Evolutionary conservation across 2,113 vertebrate genomes (phyloP).

Genomic region (Pogonocichla stellata): DNA sequence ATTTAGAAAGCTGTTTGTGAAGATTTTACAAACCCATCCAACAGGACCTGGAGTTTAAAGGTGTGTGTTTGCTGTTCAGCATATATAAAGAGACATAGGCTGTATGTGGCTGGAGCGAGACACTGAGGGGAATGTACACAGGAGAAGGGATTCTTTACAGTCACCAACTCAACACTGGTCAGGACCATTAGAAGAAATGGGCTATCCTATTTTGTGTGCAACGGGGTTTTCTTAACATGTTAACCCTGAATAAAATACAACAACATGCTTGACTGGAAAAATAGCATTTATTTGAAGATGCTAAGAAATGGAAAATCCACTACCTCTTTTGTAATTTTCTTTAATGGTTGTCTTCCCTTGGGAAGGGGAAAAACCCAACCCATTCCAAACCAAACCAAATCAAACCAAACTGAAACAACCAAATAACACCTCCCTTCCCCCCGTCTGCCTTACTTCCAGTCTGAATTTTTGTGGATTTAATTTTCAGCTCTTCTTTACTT

Average conservation of each 20-base stretch:
- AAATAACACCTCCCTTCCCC: neutral
- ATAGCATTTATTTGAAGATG: neutral
- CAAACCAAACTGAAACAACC: neutral
- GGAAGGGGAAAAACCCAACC: neutral
- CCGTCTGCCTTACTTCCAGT: neutral
- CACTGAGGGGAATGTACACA: neutral
- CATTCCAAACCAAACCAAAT: neutral
- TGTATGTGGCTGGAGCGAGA: neutral
- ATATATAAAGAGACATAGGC: neutral
- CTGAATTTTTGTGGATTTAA: neutral
- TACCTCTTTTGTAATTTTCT: neutral
- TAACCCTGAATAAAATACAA: neutral
- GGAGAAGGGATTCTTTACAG: neutral
- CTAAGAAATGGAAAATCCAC: neutral
- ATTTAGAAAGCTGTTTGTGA: neutral
- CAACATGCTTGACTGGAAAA: neutral
- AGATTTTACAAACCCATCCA: neutral
- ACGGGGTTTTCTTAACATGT: neutral
- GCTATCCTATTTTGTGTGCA: neutral
- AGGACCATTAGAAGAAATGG: neutral
- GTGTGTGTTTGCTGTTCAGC: neutral
- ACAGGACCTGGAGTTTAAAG: neutral
- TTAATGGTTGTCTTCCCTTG: neutral
- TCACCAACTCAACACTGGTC: too few species aligned
- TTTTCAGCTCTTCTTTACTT: conserved; percentile 5